These are phyloP conservation scores for Aplysia californica DNA, from an alignment of 1,140 invertebrate species.

Conservation along the genomic window DNA sequence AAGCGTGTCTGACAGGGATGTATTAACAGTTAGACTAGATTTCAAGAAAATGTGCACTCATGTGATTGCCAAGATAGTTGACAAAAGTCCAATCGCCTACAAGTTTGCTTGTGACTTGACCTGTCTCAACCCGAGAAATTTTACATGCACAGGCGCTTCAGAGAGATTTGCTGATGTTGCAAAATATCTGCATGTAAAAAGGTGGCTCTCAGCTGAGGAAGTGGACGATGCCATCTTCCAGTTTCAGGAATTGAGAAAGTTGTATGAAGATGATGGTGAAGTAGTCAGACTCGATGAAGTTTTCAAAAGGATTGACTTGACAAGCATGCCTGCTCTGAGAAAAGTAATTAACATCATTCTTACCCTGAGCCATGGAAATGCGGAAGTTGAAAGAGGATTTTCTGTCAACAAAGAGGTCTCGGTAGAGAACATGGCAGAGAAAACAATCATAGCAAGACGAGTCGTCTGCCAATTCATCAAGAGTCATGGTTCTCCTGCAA, in stretches of 20 bases:
- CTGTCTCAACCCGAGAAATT: constrained; percentile 16
- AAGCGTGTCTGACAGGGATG: background rate
- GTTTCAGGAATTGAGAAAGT: background rate
- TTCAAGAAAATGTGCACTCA: background rate
- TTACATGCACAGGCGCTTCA: background rate
- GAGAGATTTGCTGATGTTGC: constrained; percentile 14
- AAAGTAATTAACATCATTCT: constrained; percentile 31
- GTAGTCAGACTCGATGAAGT: constrained; percentile 31
- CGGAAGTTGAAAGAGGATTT: constrained; percentile 45
- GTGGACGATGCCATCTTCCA: constrained; percentile 14
- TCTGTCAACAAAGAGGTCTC: constrained; percentile 41
- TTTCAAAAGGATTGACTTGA: constrained; percentile 1
- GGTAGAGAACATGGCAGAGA: constrained; percentile 41
- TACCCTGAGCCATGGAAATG: constrained; percentile 47
- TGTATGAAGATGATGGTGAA: background rate
- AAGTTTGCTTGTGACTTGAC: constrained; percentile 10
- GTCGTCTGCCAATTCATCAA: constrained; percentile 33
- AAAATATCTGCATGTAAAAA: background rate
- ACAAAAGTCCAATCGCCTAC: constrained; percentile 27
- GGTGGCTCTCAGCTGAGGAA: background rate
- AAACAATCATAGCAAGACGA: constrained; percentile 35
- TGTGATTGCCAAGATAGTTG: constrained; percentile 9
- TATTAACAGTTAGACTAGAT: background rate
- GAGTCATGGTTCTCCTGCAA: constrained; percentile 17
- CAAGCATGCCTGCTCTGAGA: constrained; percentile 26